Base-by-base conservation (phyloP, 2,888 invertebrate genomes). In the Dicyrtomina minuta region DNA sequence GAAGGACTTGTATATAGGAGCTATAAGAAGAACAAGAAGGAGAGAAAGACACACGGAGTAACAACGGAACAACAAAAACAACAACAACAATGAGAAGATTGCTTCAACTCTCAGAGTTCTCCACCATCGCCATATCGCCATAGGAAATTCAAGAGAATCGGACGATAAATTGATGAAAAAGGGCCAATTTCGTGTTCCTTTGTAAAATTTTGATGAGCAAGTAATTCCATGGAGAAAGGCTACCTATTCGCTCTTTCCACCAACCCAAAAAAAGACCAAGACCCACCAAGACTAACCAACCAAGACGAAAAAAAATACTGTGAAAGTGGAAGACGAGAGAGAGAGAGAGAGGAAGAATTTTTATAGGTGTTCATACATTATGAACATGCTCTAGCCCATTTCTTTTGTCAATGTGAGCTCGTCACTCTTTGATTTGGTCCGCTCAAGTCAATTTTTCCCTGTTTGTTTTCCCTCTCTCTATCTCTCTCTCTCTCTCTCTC, bases 151-250 rank as follows among this genome's bases (percentile, higher is more conserved):
- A 72, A 70, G 75, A 68, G 75, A 77, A 76, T 78, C 76, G 74
- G 77, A 77, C 76, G 73, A 77, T 77, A 77, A 77, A 78, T 77
- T 78, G 78, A 78, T 78, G 77, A 78, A 78, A 78, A 77, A 77
- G 78, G 72, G 77, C 75, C 77, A 77, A 77, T 78, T 78, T 77
- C 41, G 72, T 77, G 74, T 71, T 73, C 64, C 71, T 75, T 74
- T 73, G 70, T 78, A 71, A 75, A 78, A 76, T 44, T 73, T 78
- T 78, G 70, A 78, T 76, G 75, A 76, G 71, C 27, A 26, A n/a
- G 70, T 72, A 75, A 77, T 77, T 75, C 75, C 73, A 70, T 65
- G 64, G 26, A n/a, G n/a, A n/a, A n/a, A n/a, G n/a, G n/a, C n/a
- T n/a, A n/a, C n/a, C n/a, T n/a, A n/a, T n/a, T n/a, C n/a, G n/a